Conservation (phyloP, 2,797 vertebrate genomes). For the Sebastes hopkinsi region DNA sequence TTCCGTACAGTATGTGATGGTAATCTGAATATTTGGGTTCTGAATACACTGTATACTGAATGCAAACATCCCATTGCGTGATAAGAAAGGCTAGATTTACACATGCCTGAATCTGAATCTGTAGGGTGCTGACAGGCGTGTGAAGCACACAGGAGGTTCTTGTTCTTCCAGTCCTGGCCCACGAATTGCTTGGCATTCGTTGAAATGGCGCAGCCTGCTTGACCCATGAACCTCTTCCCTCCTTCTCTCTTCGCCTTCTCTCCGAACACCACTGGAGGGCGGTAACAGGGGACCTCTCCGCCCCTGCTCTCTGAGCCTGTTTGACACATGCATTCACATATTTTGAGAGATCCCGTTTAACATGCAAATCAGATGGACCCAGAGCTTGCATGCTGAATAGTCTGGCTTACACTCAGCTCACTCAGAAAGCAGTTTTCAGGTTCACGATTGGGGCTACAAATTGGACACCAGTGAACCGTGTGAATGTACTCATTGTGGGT, state of each 20-base stretch:
- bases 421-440: background rate
- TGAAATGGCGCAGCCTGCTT: slow-evolving; percentile 6
- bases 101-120: background rate
- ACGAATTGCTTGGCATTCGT: slow-evolving; percentile 1
- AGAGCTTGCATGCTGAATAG: slow-evolving; percentile 10
- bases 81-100: background rate
- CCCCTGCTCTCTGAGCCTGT: slow-evolving; percentile 21
- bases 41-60: too few species aligned
- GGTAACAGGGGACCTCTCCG: slow-evolving; percentile 11
- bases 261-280: slow-evolving; percentile 21
- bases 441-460: slow-evolving; percentile 8
- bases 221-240: slow-evolving; percentile 16
- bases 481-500: slow-evolving; percentile 20
- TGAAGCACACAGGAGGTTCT: slow-evolving; percentile 5
- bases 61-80: background rate
- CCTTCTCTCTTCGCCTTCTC: slow-evolving; percentile 20
- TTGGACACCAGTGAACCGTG: background rate
- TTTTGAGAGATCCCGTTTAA: slow-evolving; percentile 54
- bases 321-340: slow-evolving; percentile 54
- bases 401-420: background rate
- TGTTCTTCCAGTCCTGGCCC: slow-evolving; percentile 14
- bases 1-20: background rate
- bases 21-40: background rate
- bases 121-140: background rate
- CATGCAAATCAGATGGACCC: slow-evolving; percentile 58